Evolutionary conservation across 2,797 vertebrate species (phyloP), one percentile per base, ranked within the genome.

Genomic region (Macrochelys suwanniensis): DNA sequence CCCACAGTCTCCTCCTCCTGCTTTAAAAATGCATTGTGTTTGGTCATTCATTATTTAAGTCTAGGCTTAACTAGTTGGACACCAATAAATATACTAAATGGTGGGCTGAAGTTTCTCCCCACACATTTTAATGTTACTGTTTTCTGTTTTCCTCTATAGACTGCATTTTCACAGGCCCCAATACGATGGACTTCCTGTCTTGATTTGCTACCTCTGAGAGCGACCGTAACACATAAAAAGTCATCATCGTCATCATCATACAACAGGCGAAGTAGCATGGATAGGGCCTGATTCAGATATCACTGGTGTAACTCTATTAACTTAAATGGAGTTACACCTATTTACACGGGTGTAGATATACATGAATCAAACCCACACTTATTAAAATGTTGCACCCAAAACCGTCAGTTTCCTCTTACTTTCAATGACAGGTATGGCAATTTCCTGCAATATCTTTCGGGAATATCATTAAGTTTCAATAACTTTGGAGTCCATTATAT

Each of bases 31-130:
- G 85, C 88, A 91, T 92, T 93, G 80, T 87, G 94, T 95, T 91
- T 84, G 87, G 89, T 94, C 96, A 96, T 91, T 87, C 25, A 65
- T 94, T 97, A 93, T 96, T 97, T 93, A 97, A 93, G 61, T 82
- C 77, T 84, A 77, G 90, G 84, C 88, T 83, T 95, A 95, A 96
- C 71, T 94, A 83, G 61, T 57, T 86, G 87, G 85, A 82, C 92
- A 88, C 47, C 5, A 53, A 26, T 85, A 85, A 87, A 91, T 91
- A 56, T 86, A 74, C 71, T 84, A 79, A 85, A 26, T 74, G 80
- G 84, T 6, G 33, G 45, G 61, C 42, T 92, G 96, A 84, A 87
- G 83, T 56, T 85, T 87, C 80, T 65, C 85, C 59, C 82, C 82
- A 28, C 90, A 53, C 42, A 80, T 92, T 95, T 95, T 42, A 79